These are phyloP conservation scores for Anguilla anguilla DNA, from an alignment of 2,797 vertebrate species.

Conservation along the genomic window DNA sequence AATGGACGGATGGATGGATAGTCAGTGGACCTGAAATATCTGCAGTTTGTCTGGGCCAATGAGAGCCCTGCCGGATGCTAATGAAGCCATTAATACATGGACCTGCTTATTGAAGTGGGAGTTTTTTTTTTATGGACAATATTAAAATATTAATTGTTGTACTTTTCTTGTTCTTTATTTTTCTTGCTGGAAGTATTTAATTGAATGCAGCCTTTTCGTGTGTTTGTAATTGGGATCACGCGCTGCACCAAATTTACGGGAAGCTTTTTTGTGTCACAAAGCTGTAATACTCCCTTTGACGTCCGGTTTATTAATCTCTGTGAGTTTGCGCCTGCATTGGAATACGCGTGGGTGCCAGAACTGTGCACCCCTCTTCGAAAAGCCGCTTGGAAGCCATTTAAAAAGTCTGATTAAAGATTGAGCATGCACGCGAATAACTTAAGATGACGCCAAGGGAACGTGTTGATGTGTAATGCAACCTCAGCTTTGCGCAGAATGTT, in stretches of 20 bases:
- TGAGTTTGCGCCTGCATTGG: background rate
- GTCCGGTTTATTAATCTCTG: background rate
- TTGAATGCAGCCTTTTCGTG: background rate
- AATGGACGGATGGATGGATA: too few species aligned
- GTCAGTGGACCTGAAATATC: background rate
- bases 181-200: background rate
- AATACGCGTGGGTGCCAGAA: background rate
- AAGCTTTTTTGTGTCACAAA: background rate
- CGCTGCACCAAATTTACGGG: background rate
- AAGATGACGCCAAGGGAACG: background rate
- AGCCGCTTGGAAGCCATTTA: conserved; percentile 27
- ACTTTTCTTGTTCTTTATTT: background rate
- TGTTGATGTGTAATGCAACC: background rate
- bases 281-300: background rate
- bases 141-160: background rate
- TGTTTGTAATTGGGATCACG: background rate
- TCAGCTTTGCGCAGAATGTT: conserved; percentile 15
- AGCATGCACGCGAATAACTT: background rate
- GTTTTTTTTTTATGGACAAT: background rate
- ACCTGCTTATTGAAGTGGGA: background rate
- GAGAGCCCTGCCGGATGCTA: background rate
- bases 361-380: conserved; percentile 5
- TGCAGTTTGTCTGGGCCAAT: background rate
- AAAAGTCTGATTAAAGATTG: conserved; percentile 16
- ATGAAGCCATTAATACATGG: background rate